Base-by-base conservation (phyloP, 92 coral and sea anemone genomes). In the Isaurus tuberculatus region DNA sequence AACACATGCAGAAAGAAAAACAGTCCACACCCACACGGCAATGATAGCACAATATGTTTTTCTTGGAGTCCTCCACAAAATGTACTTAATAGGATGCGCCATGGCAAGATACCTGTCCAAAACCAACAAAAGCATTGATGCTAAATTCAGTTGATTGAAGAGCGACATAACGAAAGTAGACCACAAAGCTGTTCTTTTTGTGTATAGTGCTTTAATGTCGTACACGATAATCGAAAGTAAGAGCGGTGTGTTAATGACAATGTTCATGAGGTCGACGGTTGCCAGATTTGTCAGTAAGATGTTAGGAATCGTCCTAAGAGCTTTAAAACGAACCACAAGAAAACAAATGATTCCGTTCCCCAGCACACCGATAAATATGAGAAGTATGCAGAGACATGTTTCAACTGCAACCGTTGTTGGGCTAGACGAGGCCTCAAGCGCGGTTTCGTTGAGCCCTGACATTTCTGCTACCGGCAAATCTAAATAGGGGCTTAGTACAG, bases 341-440 rank as follows among this genome's bases (percentile, higher is more conserved):
- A 70, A 70, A 37, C 75, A 70, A 42, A 70, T 42, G 53, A n/a
- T 42, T 0, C 75, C 75, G 22, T 37, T 70, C 9, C 75, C 75
- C 25, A 25, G 8, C 16, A 70, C 75, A 40, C 51, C 26, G 40
- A n/a, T n/a, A n/a, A n/a, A n/a, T n/a, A n/a, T n/a, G n/a, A n/a
- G n/a, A n/a, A n/a, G n/a, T n/a, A n/a, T 29, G 17, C 53, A 70
- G 11, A 70, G 33, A 23, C 27, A 36, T 42, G 51, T 37, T 7
- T 70, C 53, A 23, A 40, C 28, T 22, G 31, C 29, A 7, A 8
- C 27, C 0, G 16, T 55, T 5, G 27, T 30, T 37, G 51, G 17
- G 31, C 20, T 42, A 46, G 53, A 0, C 16, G 53, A 11, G 16
- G 1, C 2, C 2, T 5, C 53, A 46, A 46, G 0, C 53, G 53